Evolutionary conservation across 2,113 vertebrate genomes (phyloP).

Genomic region (Perognathus longimembris): DNA sequence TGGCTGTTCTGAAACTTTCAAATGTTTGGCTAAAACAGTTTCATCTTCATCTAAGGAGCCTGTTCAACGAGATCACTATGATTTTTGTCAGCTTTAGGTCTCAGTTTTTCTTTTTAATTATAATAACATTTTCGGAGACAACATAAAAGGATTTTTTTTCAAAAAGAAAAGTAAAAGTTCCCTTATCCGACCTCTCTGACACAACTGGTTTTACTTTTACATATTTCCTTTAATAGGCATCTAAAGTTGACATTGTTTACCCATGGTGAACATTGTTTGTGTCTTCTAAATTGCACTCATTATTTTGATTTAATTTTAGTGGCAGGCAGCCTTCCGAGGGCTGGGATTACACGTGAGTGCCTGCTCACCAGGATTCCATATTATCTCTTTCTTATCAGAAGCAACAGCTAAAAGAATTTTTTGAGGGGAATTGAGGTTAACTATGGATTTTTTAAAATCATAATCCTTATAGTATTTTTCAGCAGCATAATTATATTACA

Average conservation of each 20-base stretch:
- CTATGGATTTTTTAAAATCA: no score
- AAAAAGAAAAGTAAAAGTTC: conserved; percentile 29
- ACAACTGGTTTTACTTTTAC: conserved; percentile 49
- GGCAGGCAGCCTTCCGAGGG: no score
- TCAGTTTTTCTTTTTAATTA: conserved; percentile 66
- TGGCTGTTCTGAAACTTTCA: conserved; percentile 64
- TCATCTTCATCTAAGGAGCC: conserved; percentile 58
- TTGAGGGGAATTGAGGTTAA: no score
- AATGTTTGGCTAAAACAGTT: conserved; percentile 61
- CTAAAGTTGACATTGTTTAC: conserved; percentile 51
- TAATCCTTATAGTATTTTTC: no score
- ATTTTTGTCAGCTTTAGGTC: conserved; percentile 72
- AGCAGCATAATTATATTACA: no score
- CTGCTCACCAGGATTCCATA: no score
- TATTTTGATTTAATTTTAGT: conserved; percentile 28
- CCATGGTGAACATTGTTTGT: background rate
- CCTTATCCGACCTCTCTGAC: conserved; percentile 52
- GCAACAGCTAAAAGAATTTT: no score
- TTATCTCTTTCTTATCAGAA: no score
- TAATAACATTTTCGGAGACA: conserved; percentile 70
- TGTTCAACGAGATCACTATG: conserved; percentile 58
- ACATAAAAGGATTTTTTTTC: conserved; percentile 55
- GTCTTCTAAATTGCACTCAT: conserved; percentile 27
- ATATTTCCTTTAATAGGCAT: background rate
- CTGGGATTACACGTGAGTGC: no score